These are phyloP conservation scores for Lepidocolaptes lacrymiger DNA, from an alignment of 2,797 vertebrate species.

Conservation along the genomic window DNA sequence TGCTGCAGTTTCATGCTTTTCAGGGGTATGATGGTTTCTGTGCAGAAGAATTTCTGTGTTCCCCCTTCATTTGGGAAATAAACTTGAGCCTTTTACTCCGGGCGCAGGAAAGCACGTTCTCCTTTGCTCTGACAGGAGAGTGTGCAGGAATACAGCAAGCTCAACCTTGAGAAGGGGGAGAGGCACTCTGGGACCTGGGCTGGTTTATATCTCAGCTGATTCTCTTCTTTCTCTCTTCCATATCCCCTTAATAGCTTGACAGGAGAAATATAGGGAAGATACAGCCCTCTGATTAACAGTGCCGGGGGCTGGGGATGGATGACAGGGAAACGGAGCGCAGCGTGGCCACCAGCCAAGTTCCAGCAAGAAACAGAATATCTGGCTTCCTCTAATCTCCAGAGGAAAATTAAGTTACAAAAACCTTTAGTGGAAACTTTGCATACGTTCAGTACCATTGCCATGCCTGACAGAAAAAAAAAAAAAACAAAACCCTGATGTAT, in stretches of 20 bases:
- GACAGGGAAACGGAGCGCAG: slow-evolving; percentile 46
- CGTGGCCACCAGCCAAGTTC: slow-evolving; percentile 70
- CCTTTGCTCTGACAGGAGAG: not conserved
- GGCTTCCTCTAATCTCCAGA: slow-evolving; percentile 73
- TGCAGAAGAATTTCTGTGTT: not conserved
- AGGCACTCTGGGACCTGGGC: slow-evolving; percentile 26
- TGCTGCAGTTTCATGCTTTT: not conserved
- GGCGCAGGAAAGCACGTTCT: not conserved
- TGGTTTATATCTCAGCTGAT: slow-evolving; percentile 67
- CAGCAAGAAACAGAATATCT: slow-evolving; percentile 74
- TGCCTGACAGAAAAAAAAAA: slow-evolving; percentile 57
- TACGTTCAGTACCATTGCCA: slow-evolving; percentile 58
- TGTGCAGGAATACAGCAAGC: not conserved
- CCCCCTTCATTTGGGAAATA: not conserved
- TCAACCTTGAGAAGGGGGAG: slow-evolving; percentile 34
- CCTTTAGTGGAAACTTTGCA: slow-evolving; percentile 73
- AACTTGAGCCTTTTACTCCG: not conserved
- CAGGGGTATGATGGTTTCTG: not conserved
- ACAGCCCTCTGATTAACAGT: slow-evolving; percentile 68
- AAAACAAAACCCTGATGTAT: slow-evolving; percentile 30
- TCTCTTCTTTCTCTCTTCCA: slow-evolving; percentile 51
- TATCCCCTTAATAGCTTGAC: slow-evolving; percentile 71
- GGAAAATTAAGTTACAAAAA: slow-evolving; percentile 77
- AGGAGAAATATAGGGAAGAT: slow-evolving; percentile 70
- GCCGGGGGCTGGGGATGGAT: slow-evolving; percentile 37